Conservation (phyloP, 1,140 invertebrate genomes). For the Aphelinus atriplicis region DNA sequence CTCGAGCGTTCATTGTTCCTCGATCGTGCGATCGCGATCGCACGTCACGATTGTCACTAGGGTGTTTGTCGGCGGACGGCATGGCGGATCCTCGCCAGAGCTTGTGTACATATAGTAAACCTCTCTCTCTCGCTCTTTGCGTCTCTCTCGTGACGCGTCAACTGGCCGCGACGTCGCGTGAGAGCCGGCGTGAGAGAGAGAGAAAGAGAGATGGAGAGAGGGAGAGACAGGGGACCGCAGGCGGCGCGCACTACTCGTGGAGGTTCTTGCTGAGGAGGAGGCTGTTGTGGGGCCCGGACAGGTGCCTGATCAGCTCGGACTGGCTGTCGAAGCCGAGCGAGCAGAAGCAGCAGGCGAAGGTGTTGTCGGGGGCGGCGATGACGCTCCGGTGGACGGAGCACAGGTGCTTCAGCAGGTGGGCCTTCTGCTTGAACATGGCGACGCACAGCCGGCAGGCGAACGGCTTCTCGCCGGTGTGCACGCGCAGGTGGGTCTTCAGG, state of each 20-base stretch:
- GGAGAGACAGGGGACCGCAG: no score
- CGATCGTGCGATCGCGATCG: slow-evolving; percentile 26
- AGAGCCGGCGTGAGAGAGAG: no score
- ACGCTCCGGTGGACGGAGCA: slow-evolving; percentile 87
- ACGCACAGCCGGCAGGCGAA: slow-evolving; percentile 87
- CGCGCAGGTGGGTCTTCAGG: slow-evolving; percentile 84
- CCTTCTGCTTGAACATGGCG: slow-evolving; percentile 90
- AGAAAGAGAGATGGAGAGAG: no score
- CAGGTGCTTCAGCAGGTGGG: slow-evolving; percentile 84
- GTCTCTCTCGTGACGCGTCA: no score
- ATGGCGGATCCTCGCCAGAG: no score
- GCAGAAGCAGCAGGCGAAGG: slow-evolving; percentile 87
- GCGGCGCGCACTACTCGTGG: slow-evolving; percentile 68
- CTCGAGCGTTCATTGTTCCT: slow-evolving; percentile 33
- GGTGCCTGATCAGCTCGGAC: slow-evolving; percentile 83
- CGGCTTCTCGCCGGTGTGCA: slow-evolving; percentile 88
- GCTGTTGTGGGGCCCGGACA: slow-evolving; percentile 87
- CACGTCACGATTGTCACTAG: slow-evolving; percentile 29
- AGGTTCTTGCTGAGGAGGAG: slow-evolving; percentile 86
- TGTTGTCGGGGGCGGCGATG: slow-evolving; percentile 76
- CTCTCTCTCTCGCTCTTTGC: no score
- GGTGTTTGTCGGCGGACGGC: slow-evolving; percentile 27
- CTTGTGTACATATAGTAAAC: no score
- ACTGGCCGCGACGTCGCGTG: no score
- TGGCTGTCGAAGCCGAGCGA: slow-evolving; percentile 83